Evolutionary conservation across 2,113 vertebrate species (phyloP), one percentile per base, ranked within the genome.

Genomic region (Perognathus longimembris): DNA sequence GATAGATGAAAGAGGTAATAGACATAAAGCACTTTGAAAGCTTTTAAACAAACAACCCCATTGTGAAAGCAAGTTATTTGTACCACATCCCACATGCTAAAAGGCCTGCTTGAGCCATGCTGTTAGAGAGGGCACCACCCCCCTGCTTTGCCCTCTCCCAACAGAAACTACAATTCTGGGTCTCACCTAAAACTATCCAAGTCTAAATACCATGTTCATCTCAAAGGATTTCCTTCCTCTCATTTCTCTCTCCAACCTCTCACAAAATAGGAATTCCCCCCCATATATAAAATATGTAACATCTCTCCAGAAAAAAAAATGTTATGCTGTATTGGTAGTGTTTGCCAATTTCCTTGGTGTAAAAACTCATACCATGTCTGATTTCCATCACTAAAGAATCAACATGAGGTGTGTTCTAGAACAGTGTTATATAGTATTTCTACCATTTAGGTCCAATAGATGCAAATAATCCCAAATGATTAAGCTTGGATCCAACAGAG

Each of bases 31-130:
- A 32, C 61, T 92, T 67, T 40, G 61, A 90, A 73, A 90, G 66
- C 75, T 93, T 91, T 94, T 88, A 84, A 85, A 87, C 71, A 81
- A 87, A 85, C 84, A 92, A 67, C 7, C 28, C 34, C 50, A 28
- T 66, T 74, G 74, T 74, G 75, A 87, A 92, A 82, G 75, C 7
- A 54, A 76, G 66, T 42, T 66, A 45, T 85, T 86, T 89, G 78
- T 45, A 71, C 26, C 1, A 12, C 18, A 64, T 78, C 86, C 66
- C 80, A 36, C 54, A 34, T 20, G 21, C 75, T 70, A 71, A 93
- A 90, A 82, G 85, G 38, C 24, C 78, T 74, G 88, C 7, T 88
- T 87, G 59, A 85, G 76, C 63, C 38, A 12, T 64, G 14, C 54
- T 74, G 64, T 18, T 45, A 54, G 69, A 85, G 59, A 88, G 30